phyloP scores from a whole-genome alignment of 1,140 invertebrate species.

The Platorchestia sp. region DNA sequence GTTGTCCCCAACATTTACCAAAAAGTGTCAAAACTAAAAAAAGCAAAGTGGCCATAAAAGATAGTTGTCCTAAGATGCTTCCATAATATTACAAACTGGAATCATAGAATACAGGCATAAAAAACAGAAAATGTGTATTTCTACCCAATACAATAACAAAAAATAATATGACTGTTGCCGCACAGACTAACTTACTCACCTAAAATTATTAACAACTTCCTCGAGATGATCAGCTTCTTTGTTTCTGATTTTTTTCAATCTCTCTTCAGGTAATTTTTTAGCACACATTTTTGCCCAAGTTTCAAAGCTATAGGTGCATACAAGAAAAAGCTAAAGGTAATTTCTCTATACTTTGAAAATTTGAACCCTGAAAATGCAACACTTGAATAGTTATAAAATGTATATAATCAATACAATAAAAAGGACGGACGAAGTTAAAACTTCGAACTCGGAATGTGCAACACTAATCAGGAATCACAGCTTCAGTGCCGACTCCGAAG shows the following conservation, averaged over 20 bases:
- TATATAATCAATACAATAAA: background rate
- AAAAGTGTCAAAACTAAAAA: too few relatives aligned
- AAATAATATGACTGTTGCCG: too few relatives aligned
- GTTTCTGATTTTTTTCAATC: background rate
- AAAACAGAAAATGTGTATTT: too few relatives aligned
- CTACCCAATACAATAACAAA: too few relatives aligned
- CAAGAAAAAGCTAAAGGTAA: background rate
- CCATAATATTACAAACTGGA: too few relatives aligned
- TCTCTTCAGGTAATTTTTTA: background rate
- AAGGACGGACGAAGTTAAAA: too few relatives aligned
- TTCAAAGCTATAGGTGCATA: background rate
- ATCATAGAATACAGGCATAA: too few relatives aligned
- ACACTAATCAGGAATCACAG: background rate
- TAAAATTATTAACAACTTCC: background rate
- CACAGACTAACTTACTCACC: constrained; percentile 6
- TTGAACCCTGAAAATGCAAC: background rate
- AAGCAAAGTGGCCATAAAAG: too few relatives aligned
- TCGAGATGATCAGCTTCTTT: background rate
- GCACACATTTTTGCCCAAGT: background rate
- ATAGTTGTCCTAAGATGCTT: too few relatives aligned
- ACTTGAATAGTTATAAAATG: background rate
- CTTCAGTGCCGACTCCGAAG: background rate
- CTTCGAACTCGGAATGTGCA: background rate
- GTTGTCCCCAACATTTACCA: too few relatives aligned
- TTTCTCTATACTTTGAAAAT: background rate